phyloP scores from a whole-genome alignment of 1,140 invertebrate species.

The Euura saliciscinereae region DNA sequence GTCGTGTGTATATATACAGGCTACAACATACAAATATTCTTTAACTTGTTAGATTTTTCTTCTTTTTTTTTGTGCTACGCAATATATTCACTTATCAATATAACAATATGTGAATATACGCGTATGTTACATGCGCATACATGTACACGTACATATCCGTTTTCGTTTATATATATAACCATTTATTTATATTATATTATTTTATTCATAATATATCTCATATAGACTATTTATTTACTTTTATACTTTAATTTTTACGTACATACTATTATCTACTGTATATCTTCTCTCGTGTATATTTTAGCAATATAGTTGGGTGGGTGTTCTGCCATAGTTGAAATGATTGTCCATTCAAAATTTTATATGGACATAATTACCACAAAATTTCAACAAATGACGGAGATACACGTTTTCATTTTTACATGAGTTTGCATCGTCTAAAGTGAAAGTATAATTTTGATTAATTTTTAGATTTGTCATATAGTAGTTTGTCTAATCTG shows the following conservation, averaged over 20 bases:
- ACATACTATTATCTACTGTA: background rate
- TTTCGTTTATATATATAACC: slow-evolving; percentile 9
- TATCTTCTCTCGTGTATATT: slow-evolving; percentile 21
- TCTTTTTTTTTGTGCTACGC: slow-evolving; percentile 34
- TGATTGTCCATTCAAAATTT: slow-evolving; percentile 19
- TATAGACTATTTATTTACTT: background rate
- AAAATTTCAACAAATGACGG: no score
- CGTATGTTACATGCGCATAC: slow-evolving; percentile 15
- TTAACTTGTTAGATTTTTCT: slow-evolving; percentile 25
- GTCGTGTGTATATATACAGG: slow-evolving; percentile 37
- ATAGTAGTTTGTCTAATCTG: no score
- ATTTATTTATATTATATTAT: slow-evolving; percentile 12
- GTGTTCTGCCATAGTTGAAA: slow-evolving; percentile 33
- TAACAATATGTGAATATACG: slow-evolving; percentile 26
- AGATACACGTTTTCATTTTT: background rate
- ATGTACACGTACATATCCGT: slow-evolving; percentile 1
- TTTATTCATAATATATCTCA: background rate
- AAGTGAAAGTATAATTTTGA: no score
- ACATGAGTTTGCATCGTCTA: no score
- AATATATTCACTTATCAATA: slow-evolving; percentile 28
- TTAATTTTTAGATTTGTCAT: no score
- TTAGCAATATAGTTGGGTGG: slow-evolving; percentile 25
- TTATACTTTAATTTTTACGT: background rate
- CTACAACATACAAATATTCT: slow-evolving; percentile 45
- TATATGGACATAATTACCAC: background rate